phyloP scores from a whole-genome alignment of 2,797 vertebrate genomes.

The Falco peregrinus region DNA sequence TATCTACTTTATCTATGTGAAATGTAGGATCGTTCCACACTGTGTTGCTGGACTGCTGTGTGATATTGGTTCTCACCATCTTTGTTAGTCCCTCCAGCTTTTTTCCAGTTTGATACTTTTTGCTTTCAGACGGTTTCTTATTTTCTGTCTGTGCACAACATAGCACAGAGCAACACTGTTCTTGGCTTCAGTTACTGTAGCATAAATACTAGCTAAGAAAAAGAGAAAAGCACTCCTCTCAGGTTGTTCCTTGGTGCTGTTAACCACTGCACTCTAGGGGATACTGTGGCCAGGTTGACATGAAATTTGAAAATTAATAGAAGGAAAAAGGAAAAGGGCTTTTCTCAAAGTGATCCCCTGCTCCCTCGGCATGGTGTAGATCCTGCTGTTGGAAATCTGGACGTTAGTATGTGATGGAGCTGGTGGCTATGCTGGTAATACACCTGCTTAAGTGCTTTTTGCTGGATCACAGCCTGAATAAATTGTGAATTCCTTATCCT shows the following conservation, averaged over 20 bases:
- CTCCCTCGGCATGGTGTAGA: background rate
- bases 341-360: background rate
- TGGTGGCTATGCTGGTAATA: slow-evolving; percentile 23
- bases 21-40: background rate
- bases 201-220: background rate
- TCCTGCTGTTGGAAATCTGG: background rate
- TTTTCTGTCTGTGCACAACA: background rate
- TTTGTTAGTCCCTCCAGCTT: background rate
- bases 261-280: background rate
- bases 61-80: background rate
- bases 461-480: background rate
- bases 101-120: background rate
- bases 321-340: background rate
- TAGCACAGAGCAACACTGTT: background rate
- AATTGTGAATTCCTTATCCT: slow-evolving; percentile 42
- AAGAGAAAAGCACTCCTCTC: background rate
- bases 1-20: too few species aligned
- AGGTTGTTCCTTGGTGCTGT: background rate
- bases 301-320: background rate
- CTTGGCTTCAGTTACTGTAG: background rate
- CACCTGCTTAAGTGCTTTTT: slow-evolving; percentile 40
- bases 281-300: background rate
- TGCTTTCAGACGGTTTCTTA: background rate
- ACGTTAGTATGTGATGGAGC: background rate
- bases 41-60: background rate